Base-by-base conservation (phyloP, 2,113 vertebrate species). In the Verasper variegatus region DNA sequence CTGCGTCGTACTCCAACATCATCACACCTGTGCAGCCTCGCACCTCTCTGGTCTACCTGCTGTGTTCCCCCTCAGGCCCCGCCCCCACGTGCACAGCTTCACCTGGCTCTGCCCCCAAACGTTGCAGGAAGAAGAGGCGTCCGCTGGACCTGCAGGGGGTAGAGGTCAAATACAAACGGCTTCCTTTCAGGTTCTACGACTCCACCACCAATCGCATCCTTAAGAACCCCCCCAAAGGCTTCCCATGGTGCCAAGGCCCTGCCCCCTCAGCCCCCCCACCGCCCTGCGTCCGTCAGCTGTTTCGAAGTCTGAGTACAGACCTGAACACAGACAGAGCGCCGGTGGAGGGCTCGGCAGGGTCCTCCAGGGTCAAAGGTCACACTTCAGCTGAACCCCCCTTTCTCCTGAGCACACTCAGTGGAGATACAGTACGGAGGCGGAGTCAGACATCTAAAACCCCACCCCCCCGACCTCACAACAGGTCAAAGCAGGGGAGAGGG, bases 81-180 rank as follows among this genome's bases (percentile, higher is more conserved):
- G 72, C 87, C 79, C 76, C 82, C 31, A 86, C 93, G 78, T 12
- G 35, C 75, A 23, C 61, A 47, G 6, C 74, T 0, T 17, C 45
- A 0, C 0, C 88, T 69, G 26, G 74, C 73, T 75, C 83, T 8
- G 24, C 60, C 68, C 85, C 86, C 42, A 89, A 91, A 87, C 86
- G 67, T 47, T 93, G 91, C 64, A 92, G 92, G 71, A 94, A 86
- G 57, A 79, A 24, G 15, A 91, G 76, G 67, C 94, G 31, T 1
- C 93, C 85, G 0, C 90, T 90, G 17, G 93, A 94, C 42, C 78
- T 82, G 24, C 75, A 75, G 64, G 84, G 89, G 21, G 17, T 94
- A 40, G 95, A 92, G 65, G 95, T 96, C 79, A 97, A 91, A 78
- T 97, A 96, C 82, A 96, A 96, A 86, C 94, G 86, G 4, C 92